Conservation (phyloP, 2,888 invertebrate genomes). For the Heterodera filipjevi region DNA sequence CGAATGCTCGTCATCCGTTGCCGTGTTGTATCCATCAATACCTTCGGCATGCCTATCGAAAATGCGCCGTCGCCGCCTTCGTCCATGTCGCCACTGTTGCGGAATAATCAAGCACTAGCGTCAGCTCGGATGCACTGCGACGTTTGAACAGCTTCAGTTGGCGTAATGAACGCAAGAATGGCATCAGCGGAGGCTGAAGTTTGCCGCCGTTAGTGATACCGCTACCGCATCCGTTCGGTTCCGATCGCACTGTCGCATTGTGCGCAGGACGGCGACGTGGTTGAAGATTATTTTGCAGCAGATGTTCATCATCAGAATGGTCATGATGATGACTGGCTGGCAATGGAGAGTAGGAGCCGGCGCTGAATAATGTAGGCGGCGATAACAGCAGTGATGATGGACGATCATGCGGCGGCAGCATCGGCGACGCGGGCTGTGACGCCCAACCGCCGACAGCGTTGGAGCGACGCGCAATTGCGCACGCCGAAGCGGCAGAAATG, state of each 20-base stretch:
- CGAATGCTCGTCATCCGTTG: not conserved
- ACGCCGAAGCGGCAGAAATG: not conserved
- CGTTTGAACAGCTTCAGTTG: slow-evolving; percentile 28
- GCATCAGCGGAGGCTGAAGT: not conserved
- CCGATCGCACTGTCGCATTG: not conserved
- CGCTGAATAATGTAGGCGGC: not conserved
- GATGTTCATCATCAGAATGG: not conserved
- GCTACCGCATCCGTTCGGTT: not conserved
- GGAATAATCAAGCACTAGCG: slow-evolving; percentile 57
- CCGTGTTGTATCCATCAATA: slow-evolving; percentile 20
- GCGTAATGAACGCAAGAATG: not conserved
- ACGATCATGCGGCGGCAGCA: not conserved
- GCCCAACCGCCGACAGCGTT: not conserved
- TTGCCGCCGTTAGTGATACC: too few relatives aligned
- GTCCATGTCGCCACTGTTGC: slow-evolving; percentile 38
- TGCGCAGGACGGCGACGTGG: not conserved
- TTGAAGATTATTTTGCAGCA: too few relatives aligned
- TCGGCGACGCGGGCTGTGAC: not conserved
- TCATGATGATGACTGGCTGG: not conserved
- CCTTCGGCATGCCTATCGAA: slow-evolving; percentile 24
- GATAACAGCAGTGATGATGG: not conserved
- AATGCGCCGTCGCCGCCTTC: slow-evolving; percentile 36
- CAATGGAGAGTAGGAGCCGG: not conserved
- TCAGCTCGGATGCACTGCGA: slow-evolving; percentile 54
- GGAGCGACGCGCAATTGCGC: not conserved